phyloP scores from a whole-genome alignment of 2,113 vertebrate genomes.

The Labrus mixtus region DNA sequence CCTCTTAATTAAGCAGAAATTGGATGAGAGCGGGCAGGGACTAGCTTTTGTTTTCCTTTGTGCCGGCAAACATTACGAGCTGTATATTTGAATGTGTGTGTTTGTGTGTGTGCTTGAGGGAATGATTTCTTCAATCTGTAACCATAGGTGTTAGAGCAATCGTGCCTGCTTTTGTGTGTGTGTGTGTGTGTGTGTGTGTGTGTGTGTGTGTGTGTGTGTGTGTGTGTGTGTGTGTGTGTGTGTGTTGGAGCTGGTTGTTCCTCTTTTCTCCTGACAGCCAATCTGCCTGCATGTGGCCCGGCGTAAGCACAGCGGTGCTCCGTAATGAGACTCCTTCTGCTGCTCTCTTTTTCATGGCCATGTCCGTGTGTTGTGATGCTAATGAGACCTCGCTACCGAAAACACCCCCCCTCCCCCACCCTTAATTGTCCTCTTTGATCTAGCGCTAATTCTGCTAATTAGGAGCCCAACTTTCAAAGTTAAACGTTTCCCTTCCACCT shows the following conservation, averaged over 20 bases:
- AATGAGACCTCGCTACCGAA: slow-evolving; percentile 80
- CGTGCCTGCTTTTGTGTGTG: background rate
- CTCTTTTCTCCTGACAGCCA: slow-evolving; percentile 46
- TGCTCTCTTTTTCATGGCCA: slow-evolving; percentile 58
- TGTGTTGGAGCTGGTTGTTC: slow-evolving; percentile 28
- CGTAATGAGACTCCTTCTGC: slow-evolving; percentile 77
- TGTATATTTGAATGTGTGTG: slow-evolving; percentile 15
- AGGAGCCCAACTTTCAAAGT: slow-evolving; percentile 80
- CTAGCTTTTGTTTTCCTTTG: slow-evolving; percentile 72
- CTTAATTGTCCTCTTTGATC: slow-evolving; percentile 87
- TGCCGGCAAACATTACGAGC: slow-evolving; percentile 64
- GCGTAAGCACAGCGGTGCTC: slow-evolving; percentile 44
- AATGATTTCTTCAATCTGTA: slow-evolving; percentile 35
- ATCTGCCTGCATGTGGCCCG: slow-evolving; percentile 66
- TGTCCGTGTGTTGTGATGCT: slow-evolving; percentile 84
- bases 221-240: slow-evolving; percentile 2
- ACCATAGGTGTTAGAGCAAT: slow-evolving; percentile 10
- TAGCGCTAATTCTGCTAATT: slow-evolving; percentile 85
- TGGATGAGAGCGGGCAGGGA: slow-evolving; percentile 70
- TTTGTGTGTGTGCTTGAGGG: slow-evolving; percentile 15
- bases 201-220: slow-evolving; percentile 11
- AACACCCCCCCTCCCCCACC: slow-evolving; percentile 53
- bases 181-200: slow-evolving; percentile 11
- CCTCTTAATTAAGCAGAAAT: slow-evolving; percentile 79
- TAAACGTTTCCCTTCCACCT: slow-evolving; percentile 78